Base-by-base conservation (phyloP, 2,888 invertebrate genomes). In the Tenodera sinensis region DNA sequence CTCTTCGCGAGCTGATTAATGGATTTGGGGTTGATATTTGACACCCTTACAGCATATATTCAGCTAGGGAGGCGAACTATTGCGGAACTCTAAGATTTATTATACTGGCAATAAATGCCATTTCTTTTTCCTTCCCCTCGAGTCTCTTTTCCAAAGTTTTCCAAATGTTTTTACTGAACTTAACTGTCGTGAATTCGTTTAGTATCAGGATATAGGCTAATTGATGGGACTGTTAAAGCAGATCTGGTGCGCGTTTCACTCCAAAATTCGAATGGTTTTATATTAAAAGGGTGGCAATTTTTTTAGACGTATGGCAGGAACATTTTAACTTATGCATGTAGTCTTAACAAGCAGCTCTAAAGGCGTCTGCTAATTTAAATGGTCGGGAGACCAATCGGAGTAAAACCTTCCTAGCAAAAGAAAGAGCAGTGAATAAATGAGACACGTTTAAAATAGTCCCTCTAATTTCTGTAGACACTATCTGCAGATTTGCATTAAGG, bases 21-120 rank as follows among this genome's bases (percentile, higher is more conserved):
- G 89, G 89, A 83, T 89, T 88, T 83, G 54, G 89, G 89, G 88
- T 88, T 71, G 83, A 86, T 88, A 88, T 84, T 89, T 89, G 89
- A 89, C 89, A 87, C 87, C 83, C 87, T 87, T 87, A 81, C 87
- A 82, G 87, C 87, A 87, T 87, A 81, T 87, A 87, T 87, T 82
- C 30, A 34, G 34, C 20, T 15, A 20, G 86, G 30, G 47, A 28
- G 85, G n/a, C 25, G 82, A 34, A 81, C 87, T 87, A 87, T 87
- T 87, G 71, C 83, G 83, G 87, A 34, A 83, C 81, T 87, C 82
- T 34, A 87, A 83, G 87, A 87, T 87, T 87, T 87, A 87, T 87
- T 87, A 87, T 87, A 27, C 42, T 87, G 82, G 87, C 42, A 82
- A 87, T 87, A 87, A 87, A 87, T 87, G 87, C 87, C 87, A 71